Percentiles rank a stretch among this genome's conserved stretches.
phyloP scores from a whole-genome alignment of 1,140 invertebrate species.

The Zaprionus nigranus region DNA sequence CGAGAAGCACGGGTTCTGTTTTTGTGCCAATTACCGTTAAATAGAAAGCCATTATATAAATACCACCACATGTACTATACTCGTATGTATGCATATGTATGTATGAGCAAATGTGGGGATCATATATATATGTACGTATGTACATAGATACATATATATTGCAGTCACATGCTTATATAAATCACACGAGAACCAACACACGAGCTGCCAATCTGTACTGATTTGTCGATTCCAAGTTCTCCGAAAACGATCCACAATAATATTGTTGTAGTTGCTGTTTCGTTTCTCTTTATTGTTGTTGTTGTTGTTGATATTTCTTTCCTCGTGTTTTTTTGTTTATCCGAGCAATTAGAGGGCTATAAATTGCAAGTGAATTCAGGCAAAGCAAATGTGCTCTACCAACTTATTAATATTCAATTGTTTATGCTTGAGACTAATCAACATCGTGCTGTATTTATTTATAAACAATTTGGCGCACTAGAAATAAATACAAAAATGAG shows the following conservation, averaged over 20 bases:
- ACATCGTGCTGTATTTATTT: background rate
- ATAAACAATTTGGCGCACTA: background rate
- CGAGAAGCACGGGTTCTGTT: conserved; percentile 58
- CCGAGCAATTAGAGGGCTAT: conserved; percentile 54
- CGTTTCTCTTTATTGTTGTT: conserved; percentile 1
- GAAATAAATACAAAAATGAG: background rate
- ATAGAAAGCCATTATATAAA: conserved; percentile 46
- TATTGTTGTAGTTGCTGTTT: conserved; percentile 16
- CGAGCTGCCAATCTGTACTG: conserved; percentile 22
- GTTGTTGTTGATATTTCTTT: conserved; percentile 4
- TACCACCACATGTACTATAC: conserved; percentile 12
- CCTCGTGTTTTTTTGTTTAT: conserved; percentile 47
- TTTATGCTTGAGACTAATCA: conserved; percentile 24
- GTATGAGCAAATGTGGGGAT: background rate
- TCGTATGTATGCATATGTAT: conserved; percentile 2
- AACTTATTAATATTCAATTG: conserved; percentile 21
- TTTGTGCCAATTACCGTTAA: conserved; percentile 66
- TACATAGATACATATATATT: conserved; percentile 7
- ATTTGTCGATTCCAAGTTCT: conserved; percentile 16
- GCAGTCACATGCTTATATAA: conserved; percentile 56
- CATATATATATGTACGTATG: no score
- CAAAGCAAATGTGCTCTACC: conserved; percentile 24
- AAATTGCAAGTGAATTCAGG: conserved; percentile 40
- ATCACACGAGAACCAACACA: conserved; percentile 22
- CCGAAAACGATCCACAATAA: conserved; percentile 26